A percentile compares a stretch with the other conserved stretches of the same genome.
phyloP scores from a whole-genome alignment of 2,113 vertebrate species.

The Mugil cephalus region DNA sequence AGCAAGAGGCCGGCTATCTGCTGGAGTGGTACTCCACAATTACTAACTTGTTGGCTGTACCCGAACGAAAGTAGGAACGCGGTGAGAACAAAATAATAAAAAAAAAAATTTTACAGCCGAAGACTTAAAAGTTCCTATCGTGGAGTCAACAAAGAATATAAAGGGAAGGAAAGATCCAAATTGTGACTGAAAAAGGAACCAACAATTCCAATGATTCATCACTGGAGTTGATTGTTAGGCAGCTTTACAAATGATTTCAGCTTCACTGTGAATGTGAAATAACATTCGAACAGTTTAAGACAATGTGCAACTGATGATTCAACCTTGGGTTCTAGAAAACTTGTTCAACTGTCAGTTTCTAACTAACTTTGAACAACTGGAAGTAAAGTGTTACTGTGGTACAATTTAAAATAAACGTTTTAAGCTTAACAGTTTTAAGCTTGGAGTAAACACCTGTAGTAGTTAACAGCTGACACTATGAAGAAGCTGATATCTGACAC shows the following conservation, averaged over 20 bases:
- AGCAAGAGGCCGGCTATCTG: constrained; percentile 69
- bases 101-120: constrained; percentile 11
- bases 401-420: too few relatives aligned
- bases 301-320: not conserved
- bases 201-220: not conserved
- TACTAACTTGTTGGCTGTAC: constrained; percentile 63
- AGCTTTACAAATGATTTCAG: not conserved
- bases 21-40: constrained; percentile 73
- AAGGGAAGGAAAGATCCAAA: not conserved
- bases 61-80: constrained; percentile 41
- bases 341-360: not conserved
- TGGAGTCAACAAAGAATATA: not conserved
- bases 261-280: not conserved
- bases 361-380: not conserved
- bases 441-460: too few relatives aligned
- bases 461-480: too few relatives aligned
- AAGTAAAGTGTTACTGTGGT: too few relatives aligned
- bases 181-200: not conserved
- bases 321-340: not conserved
- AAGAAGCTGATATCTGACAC: too few relatives aligned
- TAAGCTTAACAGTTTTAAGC: too few relatives aligned
- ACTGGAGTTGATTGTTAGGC: not conserved
- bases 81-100: constrained; percentile 5
- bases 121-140: not conserved
- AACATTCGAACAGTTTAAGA: not conserved